Evolutionary conservation across 2,888 invertebrate species (phyloP).

Genomic region (Caenorhabditis drosophilae): DNA sequence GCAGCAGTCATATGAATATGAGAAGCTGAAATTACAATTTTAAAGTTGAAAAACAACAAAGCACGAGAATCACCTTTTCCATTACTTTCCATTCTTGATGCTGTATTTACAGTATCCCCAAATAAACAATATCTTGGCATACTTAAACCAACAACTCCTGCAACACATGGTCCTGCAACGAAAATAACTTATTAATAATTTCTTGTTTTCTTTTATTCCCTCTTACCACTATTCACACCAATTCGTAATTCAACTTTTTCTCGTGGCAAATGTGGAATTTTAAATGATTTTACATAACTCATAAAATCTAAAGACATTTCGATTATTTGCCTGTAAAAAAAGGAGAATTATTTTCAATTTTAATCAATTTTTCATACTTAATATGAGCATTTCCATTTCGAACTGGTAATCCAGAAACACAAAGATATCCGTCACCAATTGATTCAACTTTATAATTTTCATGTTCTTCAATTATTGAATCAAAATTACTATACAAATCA

Average conservation of each 20-base stretch:
- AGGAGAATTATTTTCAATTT: background rate
- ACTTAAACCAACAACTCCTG: slow-evolving; percentile 59
- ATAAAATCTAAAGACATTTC: slow-evolving; percentile 60
- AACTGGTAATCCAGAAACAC: slow-evolving; percentile 64
- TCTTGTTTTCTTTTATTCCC: too few relatives aligned
- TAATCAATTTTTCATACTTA: slow-evolving; percentile 10
- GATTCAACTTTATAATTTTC: slow-evolving; percentile 67
- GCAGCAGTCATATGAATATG: slow-evolving; percentile 60
- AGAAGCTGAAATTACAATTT: slow-evolving; percentile 15
- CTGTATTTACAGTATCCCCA: slow-evolving; percentile 66
- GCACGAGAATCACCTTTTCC: slow-evolving; percentile 38
- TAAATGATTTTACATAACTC: slow-evolving; percentile 44
- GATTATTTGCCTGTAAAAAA: slow-evolving; percentile 51
- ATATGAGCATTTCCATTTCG: slow-evolving; percentile 56
- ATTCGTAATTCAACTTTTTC: slow-evolving; percentile 61
- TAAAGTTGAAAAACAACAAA: background rate
- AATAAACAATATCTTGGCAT: slow-evolving; percentile 66
- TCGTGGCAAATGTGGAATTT: slow-evolving; percentile 59
- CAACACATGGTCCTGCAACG: slow-evolving; percentile 54
- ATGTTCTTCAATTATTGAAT: slow-evolving; percentile 60
- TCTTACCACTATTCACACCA: slow-evolving; percentile 59
- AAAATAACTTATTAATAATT: too few relatives aligned
- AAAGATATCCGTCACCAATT: slow-evolving; percentile 65
- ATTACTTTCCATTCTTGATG: slow-evolving; percentile 64
- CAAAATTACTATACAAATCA: slow-evolving; percentile 61